Conservation (phyloP, 2,113 vertebrate species). For the Sebastes fasciatus region DNA sequence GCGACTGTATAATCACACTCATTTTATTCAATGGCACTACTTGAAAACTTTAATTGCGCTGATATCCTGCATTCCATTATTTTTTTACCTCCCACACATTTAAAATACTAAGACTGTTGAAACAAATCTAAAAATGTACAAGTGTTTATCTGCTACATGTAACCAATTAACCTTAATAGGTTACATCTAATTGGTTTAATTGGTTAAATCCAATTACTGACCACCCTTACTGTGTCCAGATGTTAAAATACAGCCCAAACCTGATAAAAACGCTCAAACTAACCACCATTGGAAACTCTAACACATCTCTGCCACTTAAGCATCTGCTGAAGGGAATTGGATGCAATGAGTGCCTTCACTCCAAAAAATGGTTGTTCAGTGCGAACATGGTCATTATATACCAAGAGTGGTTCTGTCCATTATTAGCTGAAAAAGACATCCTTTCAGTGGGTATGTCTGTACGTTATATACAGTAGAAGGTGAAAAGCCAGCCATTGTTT, state of each 20-base stretch:
- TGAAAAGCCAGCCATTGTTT: slow-evolving; percentile 1
- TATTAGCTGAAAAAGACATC: neutral
- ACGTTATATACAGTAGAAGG: neutral
- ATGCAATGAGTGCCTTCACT: neutral
- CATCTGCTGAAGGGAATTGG: neutral
- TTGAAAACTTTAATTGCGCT: slow-evolving; percentile 30
- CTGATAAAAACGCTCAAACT: neutral
- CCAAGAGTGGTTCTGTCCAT: neutral
- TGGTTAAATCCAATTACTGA: neutral
- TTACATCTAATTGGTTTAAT: neutral
- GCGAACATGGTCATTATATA: slow-evolving; percentile 3
- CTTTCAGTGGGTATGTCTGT: neutral
- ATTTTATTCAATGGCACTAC: slow-evolving; percentile 30
- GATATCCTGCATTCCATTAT: slow-evolving; percentile 6
- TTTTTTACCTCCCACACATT: slow-evolving; percentile 9
- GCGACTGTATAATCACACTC: slow-evolving; percentile 21
- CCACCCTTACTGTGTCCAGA: neutral
- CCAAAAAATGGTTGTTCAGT: neutral
- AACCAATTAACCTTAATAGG: neutral
- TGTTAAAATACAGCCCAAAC: neutral
- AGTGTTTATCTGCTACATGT: neutral
- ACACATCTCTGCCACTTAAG: neutral
- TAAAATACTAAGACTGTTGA: neutral
- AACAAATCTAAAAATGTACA: slow-evolving; percentile 1
- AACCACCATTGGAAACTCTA: neutral